Base-by-base conservation (phyloP, 2,888 invertebrate species). In the Pristionchus arcanus region DNA sequence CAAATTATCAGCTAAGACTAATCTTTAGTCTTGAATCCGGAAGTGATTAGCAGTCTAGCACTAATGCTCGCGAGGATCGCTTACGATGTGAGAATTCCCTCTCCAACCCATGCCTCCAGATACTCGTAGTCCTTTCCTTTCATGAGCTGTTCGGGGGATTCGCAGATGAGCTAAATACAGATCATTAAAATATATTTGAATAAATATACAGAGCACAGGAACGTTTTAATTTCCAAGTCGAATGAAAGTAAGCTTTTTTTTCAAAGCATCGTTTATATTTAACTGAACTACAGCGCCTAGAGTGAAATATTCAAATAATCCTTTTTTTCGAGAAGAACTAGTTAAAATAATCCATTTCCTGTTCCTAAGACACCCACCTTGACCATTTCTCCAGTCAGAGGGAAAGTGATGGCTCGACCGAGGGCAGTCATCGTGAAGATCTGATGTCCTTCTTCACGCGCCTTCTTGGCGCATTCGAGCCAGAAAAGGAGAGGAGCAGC, bases 71-170 rank as follows among this genome's bases (percentile, higher is more conserved):
- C 0, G 42, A 49, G 42, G 42, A 49, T 9, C 11, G 11, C 87
- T 66, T 19, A 91, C 95, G 95, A 95, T 25, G 95, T 95, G 5
- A 96, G 94, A 9, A 96, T 94, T 11, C 96, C 96, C 31, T 95
- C 95, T 31, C 95, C 96, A 2, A 96, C 94, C 96, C 96, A 96
- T 5, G 95, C 95, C 89, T 95, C 94, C 0, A 96, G 92, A 90
- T 95, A 95, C 21, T 93, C 91, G 92, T 96, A 96, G 90, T 95
- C 95, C 34, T 90, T 91, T 34, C 95, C 94, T 91, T 95, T 95
- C 59, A 93, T 92, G 25, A 95, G 91, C 49, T 94, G 91, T 68
- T 91, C 93, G 89, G 92, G 93, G 90, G 94, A 93, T 34, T 92
- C 92, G 59, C 95, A 89, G 42, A 95, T 91, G 11, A 89, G 49